Evolutionary conservation across 2,797 vertebrate species (phyloP), one percentile per base, ranked within the genome.

Genomic region (Gambelia wislizenii): DNA sequence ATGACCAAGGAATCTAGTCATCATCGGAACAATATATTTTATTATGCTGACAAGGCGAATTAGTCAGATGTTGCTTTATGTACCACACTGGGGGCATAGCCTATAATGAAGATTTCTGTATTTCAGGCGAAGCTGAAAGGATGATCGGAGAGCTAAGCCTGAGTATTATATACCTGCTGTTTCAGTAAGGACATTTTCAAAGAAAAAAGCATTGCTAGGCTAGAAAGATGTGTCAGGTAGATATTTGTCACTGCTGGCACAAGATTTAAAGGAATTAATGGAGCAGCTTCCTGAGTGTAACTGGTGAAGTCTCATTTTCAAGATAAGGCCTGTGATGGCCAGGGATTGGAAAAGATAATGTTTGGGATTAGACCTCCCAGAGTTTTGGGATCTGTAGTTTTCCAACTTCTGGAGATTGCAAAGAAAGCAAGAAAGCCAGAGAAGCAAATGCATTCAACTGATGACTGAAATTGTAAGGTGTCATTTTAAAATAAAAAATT

Each of bases 251-350:
- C 91, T 69, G 85, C 44, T 9, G 88, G 80, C 72, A 25, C 0
- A 88, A 30, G 39, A 75, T 30, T 12, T 81, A 75, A 92, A 76
- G 59, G 74, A 93, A 93, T 92, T 82, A 91, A 91, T 13, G 75
- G 87, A 89, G n/a, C 61, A 88, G 0, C 80, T 89, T 70, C 16
- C 90, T 84, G 30, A 0, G 2, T 2, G 2, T 79, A 56, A 0
- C 69, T 82, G 85, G 52, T 30, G 42, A 84, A 82, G 72, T 44
- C 7, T 22, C 42, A 75, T 49, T 75, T 42, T 52, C 84, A 67
- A 42, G 69, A 49, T 59, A 4, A 75, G 61, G 84, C 47, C 61
- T n/a, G 6, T n/a, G 33, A 70, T 52, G 30, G 30, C 64, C 64
- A 67, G 30, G 64, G 33, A 67, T 33, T 30, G 12, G 30, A 30